Base-by-base conservation (phyloP, 2,888 invertebrate species). In the Lasioglossum vierecki region DNA sequence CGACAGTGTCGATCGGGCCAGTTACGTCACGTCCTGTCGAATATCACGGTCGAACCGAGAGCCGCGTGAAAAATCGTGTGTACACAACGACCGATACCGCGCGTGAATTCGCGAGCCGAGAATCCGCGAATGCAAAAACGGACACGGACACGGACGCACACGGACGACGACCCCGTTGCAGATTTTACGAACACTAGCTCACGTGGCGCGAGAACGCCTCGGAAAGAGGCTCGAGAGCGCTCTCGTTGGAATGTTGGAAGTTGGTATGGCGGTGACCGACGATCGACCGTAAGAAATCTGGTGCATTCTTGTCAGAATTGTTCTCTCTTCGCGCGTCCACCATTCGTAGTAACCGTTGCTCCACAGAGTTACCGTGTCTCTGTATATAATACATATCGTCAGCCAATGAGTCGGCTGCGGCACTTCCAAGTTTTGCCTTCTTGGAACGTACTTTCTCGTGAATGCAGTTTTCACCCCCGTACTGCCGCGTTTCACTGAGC, bases 231-330 rank as follows among this genome's bases (percentile, higher is more conserved):
- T 84, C 73, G 85, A 90, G 83, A 89, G 83, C 80, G 81, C 84
- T 88, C 87, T 85, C 82, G 84, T 87, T 84, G 86, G 87, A 86
- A 82, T 77, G 83, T 81, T 82, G 88, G 88, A 91, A 88, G 90
- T 92, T 92, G 93, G 92, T 92, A 92, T 91, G 92, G 92, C 88
- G 91, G 84, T 87, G 89, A 88, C 89, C 94, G 92, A 89, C 92
- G 91, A 91, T 76, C 92, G 94, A 92, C 92, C 84, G 89, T 88
- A 91, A 90, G 85, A 87, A 86, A 80, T 82, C 83, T 76, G 81
- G 79, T 79, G 76, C 57, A 79, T 80, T 80, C 76, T 90, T 85
- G 81, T 86, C 76, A 85, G 82, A 89, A 89, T 82, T 87, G 73
- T 84, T 86, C 79, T 83, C 44, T 81, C 71, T 77, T 79, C 85